phyloP scores from a whole-genome alignment of 1,140 invertebrate genomes.

The Copidosoma floridanum region DNA sequence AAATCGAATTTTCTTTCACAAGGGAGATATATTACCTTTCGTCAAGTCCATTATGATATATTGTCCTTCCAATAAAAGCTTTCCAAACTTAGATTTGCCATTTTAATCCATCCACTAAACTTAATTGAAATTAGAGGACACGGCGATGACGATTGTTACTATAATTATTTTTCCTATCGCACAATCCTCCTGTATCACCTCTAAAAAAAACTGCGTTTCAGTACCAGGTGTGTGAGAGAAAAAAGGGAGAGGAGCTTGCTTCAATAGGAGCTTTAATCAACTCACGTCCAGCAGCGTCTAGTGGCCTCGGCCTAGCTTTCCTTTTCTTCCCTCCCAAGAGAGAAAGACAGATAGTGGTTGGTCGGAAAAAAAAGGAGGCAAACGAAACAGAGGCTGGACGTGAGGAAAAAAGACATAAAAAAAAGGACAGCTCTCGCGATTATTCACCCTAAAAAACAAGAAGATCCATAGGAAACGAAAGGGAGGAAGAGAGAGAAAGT shows the following conservation, averaged over 20 bases:
- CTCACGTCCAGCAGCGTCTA: not conserved
- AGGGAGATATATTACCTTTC: constrained; percentile 50
- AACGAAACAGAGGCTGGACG: not conserved
- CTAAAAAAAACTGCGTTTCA: constrained; percentile 50
- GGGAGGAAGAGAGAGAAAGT: too few species aligned
- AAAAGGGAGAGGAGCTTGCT: constrained; percentile 17
- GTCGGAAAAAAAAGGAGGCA: too few species aligned
- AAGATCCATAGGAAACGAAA: constrained; percentile 11
- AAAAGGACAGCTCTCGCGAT: not conserved
- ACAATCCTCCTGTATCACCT: too few species aligned
- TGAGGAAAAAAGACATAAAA: constrained; percentile 2
- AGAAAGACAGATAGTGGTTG: too few species aligned
- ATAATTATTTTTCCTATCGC: too few species aligned
- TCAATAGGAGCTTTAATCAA: constrained; percentile 19
- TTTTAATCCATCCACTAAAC: too few species aligned
- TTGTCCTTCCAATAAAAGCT: too few species aligned
- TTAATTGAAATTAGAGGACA: too few species aligned
- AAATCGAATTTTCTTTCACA: not conserved
- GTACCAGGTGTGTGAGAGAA: constrained; percentile 26
- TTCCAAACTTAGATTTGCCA: too few species aligned
- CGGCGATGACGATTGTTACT: too few species aligned
- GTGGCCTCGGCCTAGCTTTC: not conserved
- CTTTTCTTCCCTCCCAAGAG: too few species aligned
- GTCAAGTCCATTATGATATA: too few species aligned
- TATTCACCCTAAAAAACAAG: constrained; percentile 18